Evolutionary conservation across 1,140 invertebrate species (phyloP).

Genomic region (Drosophila aff.): DNA sequence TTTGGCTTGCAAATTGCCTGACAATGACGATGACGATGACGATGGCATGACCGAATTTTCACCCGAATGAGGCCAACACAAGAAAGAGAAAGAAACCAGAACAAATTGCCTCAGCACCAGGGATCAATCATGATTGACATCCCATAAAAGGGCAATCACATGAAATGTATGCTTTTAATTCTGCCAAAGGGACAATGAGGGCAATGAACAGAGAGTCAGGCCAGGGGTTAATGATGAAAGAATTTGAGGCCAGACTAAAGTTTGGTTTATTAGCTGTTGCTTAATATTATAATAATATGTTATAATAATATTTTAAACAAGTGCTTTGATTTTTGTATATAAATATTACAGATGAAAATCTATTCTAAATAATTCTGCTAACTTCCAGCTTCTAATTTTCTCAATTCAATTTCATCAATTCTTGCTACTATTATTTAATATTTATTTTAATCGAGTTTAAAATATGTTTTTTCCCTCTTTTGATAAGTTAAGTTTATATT

Average conservation of each 20-base stretch:
- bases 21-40: slow-evolving; percentile 36
- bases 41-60: slow-evolving; percentile 36
- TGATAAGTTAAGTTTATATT: too few relatives aligned
- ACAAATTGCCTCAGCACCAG: slow-evolving; percentile 9
- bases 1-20: slow-evolving; percentile 38
- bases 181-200: neutral
- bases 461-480: too few relatives aligned
- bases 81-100: neutral
- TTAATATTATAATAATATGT: neutral
- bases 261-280: neutral
- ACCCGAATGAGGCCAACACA: slow-evolving; percentile 11
- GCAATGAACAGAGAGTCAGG: neutral
- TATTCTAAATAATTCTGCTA: too few relatives aligned
- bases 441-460: too few relatives aligned
- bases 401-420: too few relatives aligned
- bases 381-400: too few relatives aligned
- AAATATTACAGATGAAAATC: too few relatives aligned
- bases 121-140: slow-evolving; percentile 39
- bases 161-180: slow-evolving; percentile 23
- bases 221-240: neutral
- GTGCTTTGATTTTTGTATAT: too few relatives aligned
- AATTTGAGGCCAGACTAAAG: neutral
- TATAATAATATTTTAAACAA: too few relatives aligned
- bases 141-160: slow-evolving; percentile 35
- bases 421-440: too few relatives aligned